A percentile compares a stretch with the other conserved stretches of the same genome.
phyloP scores from a whole-genome alignment of 2,888 invertebrate genomes.

The Plutella xylostella region DNA sequence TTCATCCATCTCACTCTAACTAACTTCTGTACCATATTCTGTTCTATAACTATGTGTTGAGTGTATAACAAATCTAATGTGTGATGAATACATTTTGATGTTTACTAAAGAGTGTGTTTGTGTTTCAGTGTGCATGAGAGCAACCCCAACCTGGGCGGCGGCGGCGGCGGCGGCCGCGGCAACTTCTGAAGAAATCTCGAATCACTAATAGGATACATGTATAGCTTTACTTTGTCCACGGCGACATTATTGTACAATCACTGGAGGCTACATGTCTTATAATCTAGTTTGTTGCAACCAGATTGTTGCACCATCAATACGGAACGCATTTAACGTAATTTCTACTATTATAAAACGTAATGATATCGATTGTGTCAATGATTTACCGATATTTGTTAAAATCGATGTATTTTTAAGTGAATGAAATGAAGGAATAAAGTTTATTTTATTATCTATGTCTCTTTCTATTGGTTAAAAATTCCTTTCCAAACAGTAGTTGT shows the following conservation, averaged over 20 bases:
- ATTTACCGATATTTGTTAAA: conserved; percentile 52
- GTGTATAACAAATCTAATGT: neutral
- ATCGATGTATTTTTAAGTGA: conserved; percentile 56
- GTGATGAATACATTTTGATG: neutral
- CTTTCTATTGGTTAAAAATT: conserved; percentile 22
- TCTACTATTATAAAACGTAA: neutral
- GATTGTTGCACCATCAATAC: neutral
- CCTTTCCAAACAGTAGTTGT: too few relatives aligned
- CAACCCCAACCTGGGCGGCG: conserved; percentile 57
- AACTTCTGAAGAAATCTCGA: conserved; percentile 53
- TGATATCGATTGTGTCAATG: conserved; percentile 38
- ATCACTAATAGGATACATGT: neutral
- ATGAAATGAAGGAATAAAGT: conserved; percentile 43
- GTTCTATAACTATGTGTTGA: conserved; percentile 17
- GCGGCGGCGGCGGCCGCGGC: conserved; percentile 39
- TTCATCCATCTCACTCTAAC: conserved; percentile 22
- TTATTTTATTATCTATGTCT: conserved; percentile 45
- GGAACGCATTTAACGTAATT: conserved; percentile 7
- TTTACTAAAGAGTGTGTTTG: conserved; percentile 17
- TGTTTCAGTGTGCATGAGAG: conserved; percentile 74
- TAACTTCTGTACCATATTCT: conserved; percentile 27
- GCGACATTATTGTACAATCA: neutral
- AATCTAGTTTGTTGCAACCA: neutral
- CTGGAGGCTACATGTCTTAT: neutral
- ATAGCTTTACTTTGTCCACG: conserved; percentile 3